These are phyloP conservation scores for Heterodera filipjevi DNA, from an alignment of 2,888 invertebrate species.

Conservation along the genomic window DNA sequence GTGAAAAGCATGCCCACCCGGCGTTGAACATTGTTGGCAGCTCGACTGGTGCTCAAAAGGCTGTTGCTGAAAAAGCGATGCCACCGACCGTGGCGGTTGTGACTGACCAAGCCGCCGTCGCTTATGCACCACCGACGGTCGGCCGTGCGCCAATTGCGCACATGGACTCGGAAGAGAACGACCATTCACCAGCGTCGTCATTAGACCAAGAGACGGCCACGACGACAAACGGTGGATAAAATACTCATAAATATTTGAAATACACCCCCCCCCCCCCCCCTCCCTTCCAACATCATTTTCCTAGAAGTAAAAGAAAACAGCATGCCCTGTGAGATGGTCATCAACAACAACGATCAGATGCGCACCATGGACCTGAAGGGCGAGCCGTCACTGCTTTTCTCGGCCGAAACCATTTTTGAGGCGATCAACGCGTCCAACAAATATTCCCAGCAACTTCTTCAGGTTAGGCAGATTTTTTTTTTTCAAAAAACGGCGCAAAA, in stretches of 20 bases:
- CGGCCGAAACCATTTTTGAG: slow-evolving; percentile 40
- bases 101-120: neutral
- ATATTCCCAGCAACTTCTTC: slow-evolving; percentile 39
- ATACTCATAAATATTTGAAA: neutral
- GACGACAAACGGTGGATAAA: neutral
- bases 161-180: slow-evolving; percentile 47
- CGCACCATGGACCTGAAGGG: slow-evolving; percentile 28
- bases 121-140: slow-evolving; percentile 13
- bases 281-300: too few species aligned
- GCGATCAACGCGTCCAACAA: slow-evolving; percentile 44
- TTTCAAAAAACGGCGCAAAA: too few species aligned
- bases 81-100: too few species aligned
- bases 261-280: too few species aligned
- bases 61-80: neutral
- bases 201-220: neutral
- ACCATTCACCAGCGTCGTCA: neutral
- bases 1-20: slow-evolving; percentile 38
- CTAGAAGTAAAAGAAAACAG: too few species aligned
- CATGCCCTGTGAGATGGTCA: neutral
- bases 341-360: neutral
- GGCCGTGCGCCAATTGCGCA: slow-evolving; percentile 46
- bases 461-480: slow-evolving; percentile 4
- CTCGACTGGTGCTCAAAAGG: neutral
- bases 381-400: slow-evolving; percentile 40
- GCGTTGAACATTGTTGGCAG: slow-evolving; percentile 37